Base-by-base conservation (phyloP, 2,797 vertebrate species). In the Gallirallus australis region DNA sequence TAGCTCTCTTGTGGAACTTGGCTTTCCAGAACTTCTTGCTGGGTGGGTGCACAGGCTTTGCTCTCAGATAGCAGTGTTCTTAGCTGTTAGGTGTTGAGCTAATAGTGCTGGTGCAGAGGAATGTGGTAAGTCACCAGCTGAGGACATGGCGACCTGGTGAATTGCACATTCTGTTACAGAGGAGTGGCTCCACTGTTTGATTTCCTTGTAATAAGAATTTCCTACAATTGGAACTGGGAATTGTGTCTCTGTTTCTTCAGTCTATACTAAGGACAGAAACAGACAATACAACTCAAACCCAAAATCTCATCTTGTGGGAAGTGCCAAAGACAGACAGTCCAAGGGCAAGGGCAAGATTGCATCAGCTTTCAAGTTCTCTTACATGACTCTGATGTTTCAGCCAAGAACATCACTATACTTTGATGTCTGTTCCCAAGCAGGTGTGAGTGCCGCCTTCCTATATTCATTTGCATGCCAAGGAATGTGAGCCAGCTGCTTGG, bases 361-460 rank as follows among this genome's bases (percentile, higher is more conserved):
- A 28, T 63, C 63, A 64, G 63, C 90, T 95, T 96, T 85, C 70
- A 94, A 79, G 60, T 86, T 89, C 39, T 35, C n/a, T 82, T 37
- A 42, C 50, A 50, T 1, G 12, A 79, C 84, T 94, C 92, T 94
- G 95, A 96, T 95, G 92, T 93, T 73, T 30, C 75, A 87, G 97
- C 96, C 96, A 97, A 96, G 80, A 94, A 94, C 73, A 63, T 90
- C 20, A 75, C 64, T 37, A 11, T 23, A 52, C 94, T 97, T 97
- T 96, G 91, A 96, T 95, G 86, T 95, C 57, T 93, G 0, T 53
- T 89, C 75, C 81, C 57, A 57, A 76, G 96, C 94, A 97, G 96
- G 94, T 97, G 92, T 84, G 82, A 89, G 79, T 53, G 33, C 85
- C 0, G 84, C 79, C 78, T 94, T 93, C 80, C 60, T 82, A 30